phyloP scores from a whole-genome alignment of 2,113 vertebrate genomes.

The Athene cunicularia region DNA sequence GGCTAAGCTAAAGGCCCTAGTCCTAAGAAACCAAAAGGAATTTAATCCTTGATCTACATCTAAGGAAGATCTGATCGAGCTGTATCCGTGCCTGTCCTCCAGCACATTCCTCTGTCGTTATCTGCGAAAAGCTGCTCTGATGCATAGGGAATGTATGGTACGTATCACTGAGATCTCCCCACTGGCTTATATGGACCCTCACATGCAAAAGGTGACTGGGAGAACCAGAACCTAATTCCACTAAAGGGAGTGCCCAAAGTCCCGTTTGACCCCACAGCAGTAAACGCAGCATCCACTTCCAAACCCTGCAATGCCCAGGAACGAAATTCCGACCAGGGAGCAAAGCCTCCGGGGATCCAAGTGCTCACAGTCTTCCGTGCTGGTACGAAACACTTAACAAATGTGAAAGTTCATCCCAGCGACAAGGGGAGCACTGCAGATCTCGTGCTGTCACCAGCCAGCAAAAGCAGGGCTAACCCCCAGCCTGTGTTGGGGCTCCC shows the following conservation, averaged over 20 bases:
- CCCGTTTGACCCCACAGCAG: neutral
- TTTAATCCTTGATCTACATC: neutral
- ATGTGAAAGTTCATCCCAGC: neutral
- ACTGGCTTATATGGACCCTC: neutral
- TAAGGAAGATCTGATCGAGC: neutral
- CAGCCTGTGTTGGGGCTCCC: rapidly evolving
- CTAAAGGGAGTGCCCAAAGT: neutral
- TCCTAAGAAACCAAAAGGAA: neutral
- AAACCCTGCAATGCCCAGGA: neutral
- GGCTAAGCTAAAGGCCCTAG: neutral
- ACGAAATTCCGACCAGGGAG: neutral
- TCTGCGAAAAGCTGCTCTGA: neutral
- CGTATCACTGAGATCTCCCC: neutral
- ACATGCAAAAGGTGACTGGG: neutral
- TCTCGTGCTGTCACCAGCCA: rapidly evolving
- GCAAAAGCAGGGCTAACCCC: neutral
- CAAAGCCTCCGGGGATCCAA: neutral
- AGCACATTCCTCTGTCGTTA: neutral
- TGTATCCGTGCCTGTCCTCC: neutral
- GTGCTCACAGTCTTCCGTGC: rapidly evolving
- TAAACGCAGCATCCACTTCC: neutral
- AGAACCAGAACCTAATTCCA: neutral
- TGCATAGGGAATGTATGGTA: neutral
- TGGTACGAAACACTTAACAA: neutral
- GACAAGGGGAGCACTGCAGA: neutral